Percentiles rank a stretch among this genome's conserved stretches.
Evolutionary conservation across 2,113 vertebrate species (phyloP).

Genomic region (Anarrhichthys ocellatus): DNA sequence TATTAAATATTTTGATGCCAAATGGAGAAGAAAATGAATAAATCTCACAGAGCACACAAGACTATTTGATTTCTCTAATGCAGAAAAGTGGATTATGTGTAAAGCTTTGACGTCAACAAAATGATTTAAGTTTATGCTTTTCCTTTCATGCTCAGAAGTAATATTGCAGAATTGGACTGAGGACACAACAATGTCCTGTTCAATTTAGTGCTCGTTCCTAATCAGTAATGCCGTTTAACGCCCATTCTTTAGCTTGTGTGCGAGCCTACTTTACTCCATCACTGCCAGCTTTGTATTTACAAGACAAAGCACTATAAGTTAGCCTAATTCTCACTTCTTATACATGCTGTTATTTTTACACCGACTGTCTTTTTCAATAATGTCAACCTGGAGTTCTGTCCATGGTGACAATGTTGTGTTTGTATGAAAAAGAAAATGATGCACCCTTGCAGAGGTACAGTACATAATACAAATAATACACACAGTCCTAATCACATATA

Average conservation of each 20-base stretch:
- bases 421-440: not conserved
- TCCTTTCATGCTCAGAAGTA: slow-evolving; percentile 20
- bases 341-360: not conserved
- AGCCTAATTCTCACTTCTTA: not conserved
- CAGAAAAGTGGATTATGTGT: slow-evolving; percentile 59
- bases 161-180: slow-evolving; percentile 36
- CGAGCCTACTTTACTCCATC: not conserved
- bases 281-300: slow-evolving; percentile 20
- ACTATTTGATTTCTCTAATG: slow-evolving; percentile 47
- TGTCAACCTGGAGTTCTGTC: not conserved
- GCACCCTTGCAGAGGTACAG: not conserved
- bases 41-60: slow-evolving; percentile 20
- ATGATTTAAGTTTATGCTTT: slow-evolving; percentile 42
- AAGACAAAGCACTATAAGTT: slow-evolving; percentile 6
- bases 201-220: slow-evolving; percentile 21
- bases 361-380: not conserved
- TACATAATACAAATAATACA: not conserved
- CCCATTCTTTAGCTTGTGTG: slow-evolving; percentile 2
- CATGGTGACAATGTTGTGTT: not conserved
- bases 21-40: slow-evolving; percentile 18
- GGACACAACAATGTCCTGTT: slow-evolving; percentile 16
- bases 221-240: slow-evolving; percentile 37
- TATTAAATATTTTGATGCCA: slow-evolving; percentile 6
- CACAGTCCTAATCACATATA: not conserved
- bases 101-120: slow-evolving; percentile 41